Percentiles rank a stretch among this genome's conserved stretches.
Conservation (phyloP, 2,113 vertebrate species). For the Petromus typicus region DNA sequence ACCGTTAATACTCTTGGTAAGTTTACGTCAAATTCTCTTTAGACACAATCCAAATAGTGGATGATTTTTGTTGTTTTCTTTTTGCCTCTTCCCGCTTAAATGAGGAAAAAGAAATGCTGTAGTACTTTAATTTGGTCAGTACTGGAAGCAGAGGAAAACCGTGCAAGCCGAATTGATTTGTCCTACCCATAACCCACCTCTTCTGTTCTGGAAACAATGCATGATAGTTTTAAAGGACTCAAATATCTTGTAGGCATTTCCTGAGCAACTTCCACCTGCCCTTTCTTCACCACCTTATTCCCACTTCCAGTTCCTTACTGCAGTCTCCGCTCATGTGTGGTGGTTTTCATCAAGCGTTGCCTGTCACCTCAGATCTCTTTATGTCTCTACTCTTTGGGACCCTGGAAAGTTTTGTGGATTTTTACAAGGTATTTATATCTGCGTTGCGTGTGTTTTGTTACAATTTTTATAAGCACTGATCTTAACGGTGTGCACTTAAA, state of each 20-base stretch:
- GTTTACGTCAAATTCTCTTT: neutral
- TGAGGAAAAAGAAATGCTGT: neutral
- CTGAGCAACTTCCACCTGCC: neutral
- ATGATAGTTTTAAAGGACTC: neutral
- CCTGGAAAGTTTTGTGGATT: constrained; percentile 5
- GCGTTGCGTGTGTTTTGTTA: neutral
- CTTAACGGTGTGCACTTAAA: too few relatives aligned
- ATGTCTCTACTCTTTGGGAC: constrained; percentile 13
- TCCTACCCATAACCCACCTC: neutral
- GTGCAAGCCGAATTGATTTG: neutral
- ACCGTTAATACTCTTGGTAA: neutral
- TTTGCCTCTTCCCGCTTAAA: neutral
- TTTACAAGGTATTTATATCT: constrained; percentile 22
- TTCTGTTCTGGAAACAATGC: neutral
- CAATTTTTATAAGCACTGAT: neutral
- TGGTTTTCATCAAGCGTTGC: neutral
- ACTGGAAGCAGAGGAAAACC: neutral
- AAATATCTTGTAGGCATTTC: neutral
- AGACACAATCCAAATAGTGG: neutral
- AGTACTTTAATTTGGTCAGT: neutral
- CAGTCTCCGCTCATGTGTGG: neutral
- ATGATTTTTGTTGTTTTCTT: neutral
- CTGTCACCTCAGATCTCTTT: neutral
- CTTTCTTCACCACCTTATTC: neutral
- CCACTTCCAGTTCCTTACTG: neutral